phyloP scores from a whole-genome alignment of 2,113 vertebrate species.

The Bagarius yarrelli region DNA sequence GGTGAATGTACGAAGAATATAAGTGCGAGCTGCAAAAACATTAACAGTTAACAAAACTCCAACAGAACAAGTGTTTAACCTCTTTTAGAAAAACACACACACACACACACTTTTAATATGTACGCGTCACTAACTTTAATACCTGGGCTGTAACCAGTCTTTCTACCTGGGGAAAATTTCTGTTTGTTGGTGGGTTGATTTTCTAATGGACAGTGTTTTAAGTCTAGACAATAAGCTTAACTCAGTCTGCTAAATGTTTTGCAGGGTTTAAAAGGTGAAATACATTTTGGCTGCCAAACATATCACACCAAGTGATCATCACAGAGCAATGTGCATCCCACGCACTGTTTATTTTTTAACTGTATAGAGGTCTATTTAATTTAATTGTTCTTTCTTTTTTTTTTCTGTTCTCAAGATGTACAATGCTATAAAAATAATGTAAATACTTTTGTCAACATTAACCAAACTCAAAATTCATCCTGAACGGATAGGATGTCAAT shows the following conservation, averaged over 20 bases:
- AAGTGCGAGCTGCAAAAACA: not conserved
- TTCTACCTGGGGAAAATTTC: conserved; percentile 5
- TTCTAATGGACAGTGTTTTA: conserved; percentile 14
- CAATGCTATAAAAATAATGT: conserved; percentile 22
- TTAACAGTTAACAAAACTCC: not conserved
- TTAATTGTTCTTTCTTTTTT: not conserved
- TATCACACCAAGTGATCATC: not conserved
- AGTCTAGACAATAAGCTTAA: conserved; percentile 33
- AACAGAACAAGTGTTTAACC: not conserved
- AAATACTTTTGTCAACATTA: conserved; percentile 26
- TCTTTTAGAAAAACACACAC: not conserved
- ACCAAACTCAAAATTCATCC: not conserved
- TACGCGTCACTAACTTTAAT: conserved; percentile 10
- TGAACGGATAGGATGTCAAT: not conserved
- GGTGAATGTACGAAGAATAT: not conserved
- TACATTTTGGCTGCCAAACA: conserved; percentile 3
- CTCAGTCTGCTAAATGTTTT: not conserved
- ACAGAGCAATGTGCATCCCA: not conserved
- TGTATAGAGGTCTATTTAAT: conserved; percentile 37
- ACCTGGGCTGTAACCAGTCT: conserved; percentile 10
- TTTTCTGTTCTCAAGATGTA: conserved; percentile 8
- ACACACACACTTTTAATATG: not conserved
- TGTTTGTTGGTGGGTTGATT: conserved; percentile 16
- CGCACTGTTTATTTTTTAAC: conserved; percentile 20
- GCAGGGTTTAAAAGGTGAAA: conserved; percentile 25